These are phyloP conservation scores for Cotesia congregata DNA, from an alignment of 2,888 invertebrate genomes.

Conservation along the genomic window DNA sequence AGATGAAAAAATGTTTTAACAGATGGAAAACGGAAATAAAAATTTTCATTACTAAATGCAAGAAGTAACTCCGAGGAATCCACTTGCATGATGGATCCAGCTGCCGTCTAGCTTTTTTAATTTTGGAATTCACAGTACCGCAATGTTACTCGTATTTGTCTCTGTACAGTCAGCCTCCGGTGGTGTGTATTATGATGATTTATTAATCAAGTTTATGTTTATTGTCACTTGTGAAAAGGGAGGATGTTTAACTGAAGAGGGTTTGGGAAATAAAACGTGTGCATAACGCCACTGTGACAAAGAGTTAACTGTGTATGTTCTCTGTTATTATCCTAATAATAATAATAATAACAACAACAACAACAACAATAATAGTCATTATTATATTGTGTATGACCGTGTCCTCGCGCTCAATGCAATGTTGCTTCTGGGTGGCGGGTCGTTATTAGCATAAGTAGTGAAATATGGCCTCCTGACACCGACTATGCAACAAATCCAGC, in stretches of 20 bases:
- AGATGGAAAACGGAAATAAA: background rate
- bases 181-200: background rate
- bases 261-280: slow-evolving; percentile 25
- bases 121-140: too few relatives aligned
- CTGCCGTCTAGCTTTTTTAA: too few relatives aligned
- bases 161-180: background rate
- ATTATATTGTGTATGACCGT: background rate
- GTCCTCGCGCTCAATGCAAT: slow-evolving; percentile 35
- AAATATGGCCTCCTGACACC: slow-evolving; percentile 67
- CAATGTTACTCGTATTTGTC: too few relatives aligned
- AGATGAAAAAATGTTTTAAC: slow-evolving; percentile 9
- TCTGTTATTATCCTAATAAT: slow-evolving; percentile 3
- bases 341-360: too few relatives aligned
- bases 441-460: slow-evolving; percentile 68
- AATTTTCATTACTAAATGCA: background rate
- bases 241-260: background rate
- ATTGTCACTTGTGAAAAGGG: slow-evolving; percentile 6
- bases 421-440: slow-evolving; percentile 61
- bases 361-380: background rate
- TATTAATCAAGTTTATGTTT: background rate
- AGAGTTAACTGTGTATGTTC: slow-evolving; percentile 34
- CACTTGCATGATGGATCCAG: too few relatives aligned
- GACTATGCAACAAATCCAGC: slow-evolving; percentile 56
- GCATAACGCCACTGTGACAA: slow-evolving; percentile 39
- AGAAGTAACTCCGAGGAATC: too few relatives aligned